These are phyloP conservation scores for Trachelus iudaicus DNA, from an alignment of 2,888 invertebrate species.

Conservation along the genomic window DNA sequence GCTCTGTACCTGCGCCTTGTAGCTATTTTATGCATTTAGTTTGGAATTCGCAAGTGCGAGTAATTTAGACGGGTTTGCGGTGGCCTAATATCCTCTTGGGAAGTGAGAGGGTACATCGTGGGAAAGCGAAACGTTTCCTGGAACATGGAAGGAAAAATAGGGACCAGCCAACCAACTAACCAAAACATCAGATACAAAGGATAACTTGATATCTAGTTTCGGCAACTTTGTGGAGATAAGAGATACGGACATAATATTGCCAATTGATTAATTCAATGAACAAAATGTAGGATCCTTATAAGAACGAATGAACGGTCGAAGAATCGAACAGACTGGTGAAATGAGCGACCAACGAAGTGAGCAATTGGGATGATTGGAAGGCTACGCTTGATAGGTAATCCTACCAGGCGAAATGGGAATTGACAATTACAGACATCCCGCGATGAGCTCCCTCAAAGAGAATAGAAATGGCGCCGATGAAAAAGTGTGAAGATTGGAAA, in stretches of 20 bases:
- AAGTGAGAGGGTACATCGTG: background rate
- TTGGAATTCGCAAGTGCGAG: slow-evolving; percentile 19
- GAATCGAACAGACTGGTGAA: background rate
- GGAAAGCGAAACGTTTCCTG: slow-evolving; percentile 3
- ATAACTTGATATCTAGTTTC: background rate
- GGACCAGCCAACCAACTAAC: background rate
- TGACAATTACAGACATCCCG: background rate
- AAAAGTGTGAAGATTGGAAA: background rate
- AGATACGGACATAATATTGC: background rate
- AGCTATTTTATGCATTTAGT: slow-evolving; percentile 21
- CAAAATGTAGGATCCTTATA: background rate
- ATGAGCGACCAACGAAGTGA: background rate
- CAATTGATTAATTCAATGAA: background rate
- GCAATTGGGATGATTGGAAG: background rate
- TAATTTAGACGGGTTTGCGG: slow-evolving; percentile 20
- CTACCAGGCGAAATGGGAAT: background rate
- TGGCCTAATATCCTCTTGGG: slow-evolving; percentile 20
- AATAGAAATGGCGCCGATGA: background rate
- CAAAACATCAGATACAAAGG: background rate
- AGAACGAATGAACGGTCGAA: background rate
- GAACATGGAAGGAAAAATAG: background rate
- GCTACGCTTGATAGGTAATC: background rate
- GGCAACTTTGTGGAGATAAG: background rate
- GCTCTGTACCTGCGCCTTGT: background rate
- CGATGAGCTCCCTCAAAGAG: background rate